A percentile compares a stretch with the other conserved stretches of the same genome.
Conservation (phyloP, 2,888 invertebrate genomes). For the Ochlodes sylvanus region DNA sequence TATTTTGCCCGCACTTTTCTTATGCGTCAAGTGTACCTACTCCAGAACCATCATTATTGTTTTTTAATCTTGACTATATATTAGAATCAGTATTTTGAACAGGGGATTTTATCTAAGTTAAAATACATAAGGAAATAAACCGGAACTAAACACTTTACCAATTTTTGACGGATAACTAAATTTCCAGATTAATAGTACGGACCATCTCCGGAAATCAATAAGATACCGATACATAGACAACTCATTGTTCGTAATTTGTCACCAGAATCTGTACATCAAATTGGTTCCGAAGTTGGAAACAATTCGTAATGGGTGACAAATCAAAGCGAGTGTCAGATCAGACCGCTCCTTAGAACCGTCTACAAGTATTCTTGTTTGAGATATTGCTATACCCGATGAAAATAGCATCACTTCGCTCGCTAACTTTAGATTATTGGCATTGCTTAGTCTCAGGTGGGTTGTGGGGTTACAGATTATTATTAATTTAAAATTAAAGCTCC, state of each 20-base stretch:
- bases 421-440: slow-evolving; percentile 42
- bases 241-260: neutral
- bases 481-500: neutral
- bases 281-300: slow-evolving; percentile 18
- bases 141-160: too few relatives aligned
- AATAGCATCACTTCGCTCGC: slow-evolving; percentile 39
- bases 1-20: too few relatives aligned
- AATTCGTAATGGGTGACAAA: slow-evolving; percentile 32
- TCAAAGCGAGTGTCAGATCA: slow-evolving; percentile 31
- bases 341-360: slow-evolving; percentile 21
- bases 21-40: too few relatives aligned
- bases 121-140: too few relatives aligned
- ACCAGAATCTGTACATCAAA: neutral
- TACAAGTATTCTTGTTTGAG: slow-evolving; percentile 26
- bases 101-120: too few relatives aligned
- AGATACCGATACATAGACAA: neutral
- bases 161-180: neutral
- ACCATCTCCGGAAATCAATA: neutral
- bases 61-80: too few relatives aligned
- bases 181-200: too few relatives aligned
- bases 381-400: slow-evolving; percentile 30
- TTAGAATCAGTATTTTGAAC: too few relatives aligned
- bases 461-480: slow-evolving; percentile 4
- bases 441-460: slow-evolving; percentile 30
- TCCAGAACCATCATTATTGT: too few relatives aligned